A percentile compares a stretch with the other conserved stretches of the same genome.
Conservation (phyloP, 2,888 invertebrate species). For the Agriotes lineatus region DNA sequence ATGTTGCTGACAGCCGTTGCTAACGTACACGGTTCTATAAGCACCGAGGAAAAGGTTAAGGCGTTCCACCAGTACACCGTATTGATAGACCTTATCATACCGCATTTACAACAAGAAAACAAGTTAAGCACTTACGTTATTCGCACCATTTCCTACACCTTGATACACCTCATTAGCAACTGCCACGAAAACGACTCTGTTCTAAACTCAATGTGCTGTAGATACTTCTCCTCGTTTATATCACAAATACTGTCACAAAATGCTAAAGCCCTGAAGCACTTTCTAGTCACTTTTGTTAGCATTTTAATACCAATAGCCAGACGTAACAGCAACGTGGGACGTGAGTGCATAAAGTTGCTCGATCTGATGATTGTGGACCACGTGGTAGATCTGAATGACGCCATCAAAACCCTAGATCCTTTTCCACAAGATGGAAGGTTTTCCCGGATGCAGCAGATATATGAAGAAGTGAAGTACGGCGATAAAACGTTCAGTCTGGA, state of each 20-base stretch:
- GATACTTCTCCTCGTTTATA: constrained; percentile 67
- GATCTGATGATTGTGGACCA: constrained; percentile 70
- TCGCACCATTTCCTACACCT: constrained; percentile 70
- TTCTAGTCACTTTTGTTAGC: constrained; percentile 69
- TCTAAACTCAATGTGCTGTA: constrained; percentile 57
- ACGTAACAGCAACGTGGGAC: constrained; percentile 59
- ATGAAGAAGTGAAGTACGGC: constrained; percentile 60
- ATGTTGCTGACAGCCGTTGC: constrained; percentile 68
- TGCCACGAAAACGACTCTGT: constrained; percentile 59
- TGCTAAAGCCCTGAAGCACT: constrained; percentile 65
- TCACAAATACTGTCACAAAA: constrained; percentile 65
- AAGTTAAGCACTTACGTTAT: constrained; percentile 70
- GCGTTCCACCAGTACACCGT: constrained; percentile 71
- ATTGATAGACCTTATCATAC: constrained; percentile 66
- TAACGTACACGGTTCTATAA: constrained; percentile 66
- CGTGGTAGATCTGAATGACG: constrained; percentile 64
- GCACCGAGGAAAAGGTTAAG: constrained; percentile 69
- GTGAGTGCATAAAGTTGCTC: constrained; percentile 65
- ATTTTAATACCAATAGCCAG: constrained; percentile 67
- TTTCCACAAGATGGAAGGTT: constrained; percentile 66
- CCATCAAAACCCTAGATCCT: constrained; percentile 68
- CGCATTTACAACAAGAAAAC: constrained; percentile 60
- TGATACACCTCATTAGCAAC: constrained; percentile 68
- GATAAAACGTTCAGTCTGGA: constrained; percentile 56
- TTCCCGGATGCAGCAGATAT: constrained; percentile 57